phyloP scores from a whole-genome alignment of 2,113 vertebrate genomes.

The Perca fluviatilis region DNA sequence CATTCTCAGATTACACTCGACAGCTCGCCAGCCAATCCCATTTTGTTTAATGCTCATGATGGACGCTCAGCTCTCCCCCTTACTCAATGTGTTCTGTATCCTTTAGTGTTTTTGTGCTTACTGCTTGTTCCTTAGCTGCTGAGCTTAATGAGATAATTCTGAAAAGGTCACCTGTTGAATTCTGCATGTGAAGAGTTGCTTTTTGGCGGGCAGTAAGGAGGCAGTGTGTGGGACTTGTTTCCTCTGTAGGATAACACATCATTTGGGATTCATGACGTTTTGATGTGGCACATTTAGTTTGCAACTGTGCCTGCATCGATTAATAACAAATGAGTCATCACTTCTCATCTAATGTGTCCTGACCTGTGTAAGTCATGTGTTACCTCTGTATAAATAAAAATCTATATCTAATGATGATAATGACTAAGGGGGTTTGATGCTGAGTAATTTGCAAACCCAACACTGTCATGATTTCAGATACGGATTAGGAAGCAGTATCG shows the following conservation, averaged over 20 bases:
- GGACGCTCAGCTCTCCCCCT: neutral
- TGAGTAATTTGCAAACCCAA: conserved; percentile 29
- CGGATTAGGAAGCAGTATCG: neutral
- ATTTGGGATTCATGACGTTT: conserved; percentile 33
- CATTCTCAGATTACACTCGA: conserved; percentile 47
- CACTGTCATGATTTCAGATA: neutral
- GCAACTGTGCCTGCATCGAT: conserved; percentile 51
- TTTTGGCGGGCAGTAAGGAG: neutral
- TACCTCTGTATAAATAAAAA: conserved; percentile 35
- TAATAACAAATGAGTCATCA: conserved; percentile 73
- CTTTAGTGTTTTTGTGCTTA: neutral
- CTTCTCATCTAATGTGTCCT: conserved; percentile 36
- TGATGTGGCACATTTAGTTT: conserved; percentile 25
- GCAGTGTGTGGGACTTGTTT: conserved; percentile 18
- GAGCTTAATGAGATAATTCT: conserved; percentile 12
- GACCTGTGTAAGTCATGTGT: conserved; percentile 50
- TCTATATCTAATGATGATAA: conserved; percentile 30
- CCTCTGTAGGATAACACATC: conserved; percentile 16
- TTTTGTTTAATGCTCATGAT: conserved; percentile 31
- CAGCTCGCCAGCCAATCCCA: conserved; percentile 20
- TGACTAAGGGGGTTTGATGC: conserved; percentile 15
- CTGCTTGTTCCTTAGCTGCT: neutral
- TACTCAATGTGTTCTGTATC: neutral
- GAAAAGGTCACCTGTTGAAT: conserved; percentile 44
- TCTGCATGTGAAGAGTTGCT: conserved; percentile 8